Evolutionary conservation across 2,888 invertebrate species (phyloP), one percentile per base, ranked within the genome.

Genomic region (Chorisops tibialis): DNA sequence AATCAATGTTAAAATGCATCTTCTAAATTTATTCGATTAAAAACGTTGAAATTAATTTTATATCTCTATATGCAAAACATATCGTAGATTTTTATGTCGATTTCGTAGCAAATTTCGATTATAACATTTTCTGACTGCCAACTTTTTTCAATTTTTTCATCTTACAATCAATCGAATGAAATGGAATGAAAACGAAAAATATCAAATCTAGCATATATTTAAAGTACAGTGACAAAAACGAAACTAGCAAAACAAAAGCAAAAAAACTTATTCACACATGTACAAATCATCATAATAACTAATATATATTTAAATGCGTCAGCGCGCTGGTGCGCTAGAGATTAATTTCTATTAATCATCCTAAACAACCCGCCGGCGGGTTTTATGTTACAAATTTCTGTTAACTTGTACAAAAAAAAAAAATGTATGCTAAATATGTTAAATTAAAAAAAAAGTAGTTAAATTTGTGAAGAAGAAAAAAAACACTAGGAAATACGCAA

Each of bases 351-450:
- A 12, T 11, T 14, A 22, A 35, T 16, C 35, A 14, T 24, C 22
- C 7, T 14, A 39, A 30, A 16, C 18, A 24, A 45, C 56, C 56
- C 56, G 56, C 56, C 56, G 56, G 56, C 56, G 56, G 56, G 56
- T 52, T 38, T 52, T 21, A 18, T 47, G 5, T 47, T 19, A 47
- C 21, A 19, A 48, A 22, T 12, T 22, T 48, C 14, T 48, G 22
- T 22, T 22, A 4, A 48, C 19, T 48, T 21, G 22, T 48, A 6
- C 22, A 16, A 14, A 14, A n/a, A 45, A 6, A 7, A 19, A 48
- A 22, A 22, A 4, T 48, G 22, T 22, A 22, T 48, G 38, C 38
- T 11, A 19, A 38, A n/a, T 18, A 16, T 37, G 18, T 48, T n/a
- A 22, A 4, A 22, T 9, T 50, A n/a, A 14, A 50, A 14, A 30